Percentiles rank a stretch among this genome's conserved stretches.
phyloP scores from a whole-genome alignment of 2,888 invertebrate genomes.

The Meliscaeva auricollis region DNA sequence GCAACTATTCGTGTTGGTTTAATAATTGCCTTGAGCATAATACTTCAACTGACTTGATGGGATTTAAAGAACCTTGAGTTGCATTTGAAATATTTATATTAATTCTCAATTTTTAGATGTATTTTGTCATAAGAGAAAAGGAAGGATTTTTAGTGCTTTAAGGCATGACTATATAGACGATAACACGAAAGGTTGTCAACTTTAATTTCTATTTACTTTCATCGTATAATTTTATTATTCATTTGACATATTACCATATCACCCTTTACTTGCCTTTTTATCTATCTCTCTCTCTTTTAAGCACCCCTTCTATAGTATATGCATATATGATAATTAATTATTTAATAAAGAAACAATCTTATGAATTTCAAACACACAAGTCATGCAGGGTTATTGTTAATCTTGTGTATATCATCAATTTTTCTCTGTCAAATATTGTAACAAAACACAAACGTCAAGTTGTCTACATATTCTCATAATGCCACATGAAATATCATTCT shows the following conservation, averaged over 20 bases:
- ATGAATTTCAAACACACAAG: slow-evolving; percentile 12
- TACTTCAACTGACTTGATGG: neutral
- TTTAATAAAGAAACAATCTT: slow-evolving; percentile 17
- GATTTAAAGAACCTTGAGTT: neutral
- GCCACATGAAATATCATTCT: slow-evolving; percentile 65
- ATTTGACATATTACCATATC: neutral
- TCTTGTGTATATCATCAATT: slow-evolving; percentile 59
- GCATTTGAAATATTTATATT: neutral
- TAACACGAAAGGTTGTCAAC: slow-evolving; percentile 16
- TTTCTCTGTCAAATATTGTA: slow-evolving; percentile 61
- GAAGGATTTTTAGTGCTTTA: neutral
- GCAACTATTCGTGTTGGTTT: neutral
- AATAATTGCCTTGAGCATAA: neutral
- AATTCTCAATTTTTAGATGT: neutral
- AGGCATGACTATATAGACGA: neutral
- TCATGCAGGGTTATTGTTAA: slow-evolving; percentile 8
- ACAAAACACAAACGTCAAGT: slow-evolving; percentile 50
- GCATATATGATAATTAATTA: slow-evolving; percentile 8
- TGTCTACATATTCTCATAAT: slow-evolving; percentile 56
- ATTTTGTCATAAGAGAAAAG: neutral
- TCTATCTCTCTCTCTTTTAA: too few relatives aligned
- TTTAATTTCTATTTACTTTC: neutral
- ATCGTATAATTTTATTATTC: neutral
- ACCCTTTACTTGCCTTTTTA: neutral
- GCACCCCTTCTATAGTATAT: too few relatives aligned